phyloP scores from a whole-genome alignment of 2,888 invertebrate genomes.

The Acronicta aceris region DNA sequence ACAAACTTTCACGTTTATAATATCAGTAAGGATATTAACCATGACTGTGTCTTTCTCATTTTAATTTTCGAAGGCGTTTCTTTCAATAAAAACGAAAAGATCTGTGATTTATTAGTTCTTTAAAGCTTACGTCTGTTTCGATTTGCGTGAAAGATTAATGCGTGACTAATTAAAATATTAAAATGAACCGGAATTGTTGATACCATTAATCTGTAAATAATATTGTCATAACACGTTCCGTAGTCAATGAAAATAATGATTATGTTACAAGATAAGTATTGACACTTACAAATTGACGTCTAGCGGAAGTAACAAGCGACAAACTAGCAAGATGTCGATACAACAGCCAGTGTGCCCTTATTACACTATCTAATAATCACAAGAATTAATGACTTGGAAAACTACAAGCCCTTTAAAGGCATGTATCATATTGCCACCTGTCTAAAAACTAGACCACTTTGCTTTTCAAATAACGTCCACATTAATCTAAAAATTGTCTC shows the following conservation, averaged over 20 bases:
- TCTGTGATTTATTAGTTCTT: too few species aligned
- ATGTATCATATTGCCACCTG: slow-evolving; percentile 52
- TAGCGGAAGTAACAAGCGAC: slow-evolving; percentile 38
- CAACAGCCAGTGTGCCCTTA: slow-evolving; percentile 6
- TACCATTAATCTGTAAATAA: slow-evolving; percentile 41
- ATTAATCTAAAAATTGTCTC: slow-evolving; percentile 65
- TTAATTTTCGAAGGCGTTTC: too few species aligned
- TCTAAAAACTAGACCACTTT: slow-evolving; percentile 55
- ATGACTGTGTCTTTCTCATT: too few species aligned
- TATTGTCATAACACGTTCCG: slow-evolving; percentile 28
- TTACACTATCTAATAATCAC: slow-evolving; percentile 27
- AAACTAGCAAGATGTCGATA: slow-evolving; percentile 24
- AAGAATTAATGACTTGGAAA: slow-evolving; percentile 39
- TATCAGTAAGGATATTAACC: too few species aligned
- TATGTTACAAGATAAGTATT: slow-evolving; percentile 46
- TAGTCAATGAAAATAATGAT: slow-evolving; percentile 41
- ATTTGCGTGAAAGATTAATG: slow-evolving; percentile 28
- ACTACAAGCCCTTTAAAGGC: slow-evolving; percentile 33
- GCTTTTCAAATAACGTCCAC: slow-evolving; percentile 64
- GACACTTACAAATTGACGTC: slow-evolving; percentile 47
- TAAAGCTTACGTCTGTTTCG: slow-evolving; percentile 1
- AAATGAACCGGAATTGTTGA: slow-evolving; percentile 31
- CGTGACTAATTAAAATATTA: slow-evolving; percentile 43
- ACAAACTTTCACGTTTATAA: too few species aligned
- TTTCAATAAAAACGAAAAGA: neutral